Conservation (phyloP, 2,797 vertebrate species). For the Syncerus caffer region DNA sequence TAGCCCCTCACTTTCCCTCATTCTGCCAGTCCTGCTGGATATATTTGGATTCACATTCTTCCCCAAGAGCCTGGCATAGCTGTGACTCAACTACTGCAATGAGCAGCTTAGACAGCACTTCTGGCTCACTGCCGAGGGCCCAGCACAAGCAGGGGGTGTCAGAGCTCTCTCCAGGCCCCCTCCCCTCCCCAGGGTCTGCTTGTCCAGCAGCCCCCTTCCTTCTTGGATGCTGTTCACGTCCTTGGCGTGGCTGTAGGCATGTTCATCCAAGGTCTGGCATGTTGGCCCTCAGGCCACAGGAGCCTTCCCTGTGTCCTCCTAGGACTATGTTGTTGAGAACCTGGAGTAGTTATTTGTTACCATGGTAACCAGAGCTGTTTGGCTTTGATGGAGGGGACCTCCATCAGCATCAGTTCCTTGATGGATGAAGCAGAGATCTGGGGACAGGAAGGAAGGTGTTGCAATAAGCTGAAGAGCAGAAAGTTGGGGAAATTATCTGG, state of each 20-base stretch:
- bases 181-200: not conserved
- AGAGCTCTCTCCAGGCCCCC: not conserved
- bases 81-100: conserved; percentile 92
- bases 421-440: conserved; percentile 87
- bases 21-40: conserved; percentile 86
- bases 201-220: not conserved
- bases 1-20: not conserved
- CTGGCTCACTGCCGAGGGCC: conserved; percentile 86
- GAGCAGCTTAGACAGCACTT: conserved; percentile 95
- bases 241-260: not conserved
- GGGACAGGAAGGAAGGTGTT: not conserved
- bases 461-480: not conserved
- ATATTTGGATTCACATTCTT: conserved; percentile 94
- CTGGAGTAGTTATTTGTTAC: conserved; percentile 90
- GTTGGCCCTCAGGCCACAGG: not conserved
- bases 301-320: not conserved
- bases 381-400: conserved; percentile 89
- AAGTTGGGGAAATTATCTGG: not conserved
- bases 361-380: conserved; percentile 91
- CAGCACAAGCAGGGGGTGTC: conserved; percentile 83
- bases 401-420: conserved; percentile 88
- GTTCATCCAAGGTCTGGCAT: not conserved
- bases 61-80: conserved; percentile 90
- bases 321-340: conserved; percentile 91
- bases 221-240: not conserved